Base-by-base conservation (phyloP, 23 tunicate genomes). In the Aplidium turbinatum region DNA sequence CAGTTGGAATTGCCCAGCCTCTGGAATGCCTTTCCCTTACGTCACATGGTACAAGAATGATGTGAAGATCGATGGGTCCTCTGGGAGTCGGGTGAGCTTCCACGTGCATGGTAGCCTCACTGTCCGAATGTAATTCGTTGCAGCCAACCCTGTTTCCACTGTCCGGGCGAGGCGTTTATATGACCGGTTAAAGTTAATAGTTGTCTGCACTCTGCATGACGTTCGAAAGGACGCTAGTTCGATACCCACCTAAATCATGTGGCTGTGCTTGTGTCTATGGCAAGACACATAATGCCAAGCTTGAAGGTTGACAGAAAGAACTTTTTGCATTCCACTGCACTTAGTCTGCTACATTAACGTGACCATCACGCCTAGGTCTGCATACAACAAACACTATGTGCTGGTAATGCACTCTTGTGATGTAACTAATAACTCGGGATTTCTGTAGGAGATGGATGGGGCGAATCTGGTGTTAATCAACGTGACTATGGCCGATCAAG, bases 21-120 rank as follows among this genome's bases (percentile, higher is more conserved):
- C 38, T 7, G 77, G 69, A 9, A 52, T 55, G 2, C 77, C 78
- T 2, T 1, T 9, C 27, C 82, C 82, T 9, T 26, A 46, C 28
- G 40, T 70, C 46, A 26, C 57, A 0, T 88, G 96, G 96, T 68
- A 60, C 33, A 70, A 80, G 60, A 75, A 81, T 48, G 82, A 53
- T 3, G 7, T 36, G 0, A 1, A 9, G 21, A 1, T 85, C 35
- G 35, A 0, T 1, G 33, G 2, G 2, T 38, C 4, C 19, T 3
- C 13, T 6, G 26, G 76, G 11, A 70, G 25, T 9, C 16, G 4
- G 36, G 76, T 70, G 26, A 24, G 76, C 24, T 70, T 47, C 23
- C 9, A 30, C n/a, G 38, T 4, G 68, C 68, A 31, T 29, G 68
- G 35, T 62, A 42, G 50, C 50, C 50, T 42, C 50, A 42, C 13